Evolutionary conservation across 2,797 vertebrate species (phyloP), one percentile per base, ranked within the genome.

Genomic region (Sebastolobus altivelis): DNA sequence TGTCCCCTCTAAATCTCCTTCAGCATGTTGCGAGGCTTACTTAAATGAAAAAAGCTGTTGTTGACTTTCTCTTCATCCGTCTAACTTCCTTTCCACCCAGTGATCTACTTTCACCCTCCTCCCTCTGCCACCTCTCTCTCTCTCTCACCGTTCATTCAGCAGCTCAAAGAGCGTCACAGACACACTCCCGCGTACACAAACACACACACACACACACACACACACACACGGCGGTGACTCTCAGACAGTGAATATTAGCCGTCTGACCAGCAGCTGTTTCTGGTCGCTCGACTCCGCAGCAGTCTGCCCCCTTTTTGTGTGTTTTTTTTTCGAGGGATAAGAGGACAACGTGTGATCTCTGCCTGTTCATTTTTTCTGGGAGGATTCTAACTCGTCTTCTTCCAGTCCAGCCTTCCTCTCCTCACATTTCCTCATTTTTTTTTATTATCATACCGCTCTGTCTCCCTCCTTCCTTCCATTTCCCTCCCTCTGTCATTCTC

Each of bases 401-500:
- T 65, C 6, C 37, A 55, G 22, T 67, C 77, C 35, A 75, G 58
- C 65, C 60, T 60, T 76, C 75, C 56, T 79, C n/a, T 77, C 8
- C 56, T 68, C 52, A 43, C 72, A 40, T 78, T 77, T 77, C 38
- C 43, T 73, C 27, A 22, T 55, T 56, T 49, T 73, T 63, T 75
- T n/a, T 66, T 54, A 73, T 69, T 40, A 70, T 82, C 38, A 61
- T 73, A 66, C 67, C 8, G 18, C 74, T 37, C 68, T 62, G 43
- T 79, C 68, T 65, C 67, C 52, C 65, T 83, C 77, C 63, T 55
- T 78, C 59, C 80, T 74, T 72, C 79, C 49, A 63, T 87, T 80
- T 84, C 87, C 59, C 79, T 82, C 75, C 82, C 73, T 85, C 85
- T 90, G 84, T 84, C 80, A 75, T 90, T 92, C 89, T 93, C 91